A percentile compares a stretch with the other conserved stretches of the same genome.
Evolutionary conservation across 2,888 invertebrate genomes (phyloP).

Genomic region (Caenorhabditis afra): DNA sequence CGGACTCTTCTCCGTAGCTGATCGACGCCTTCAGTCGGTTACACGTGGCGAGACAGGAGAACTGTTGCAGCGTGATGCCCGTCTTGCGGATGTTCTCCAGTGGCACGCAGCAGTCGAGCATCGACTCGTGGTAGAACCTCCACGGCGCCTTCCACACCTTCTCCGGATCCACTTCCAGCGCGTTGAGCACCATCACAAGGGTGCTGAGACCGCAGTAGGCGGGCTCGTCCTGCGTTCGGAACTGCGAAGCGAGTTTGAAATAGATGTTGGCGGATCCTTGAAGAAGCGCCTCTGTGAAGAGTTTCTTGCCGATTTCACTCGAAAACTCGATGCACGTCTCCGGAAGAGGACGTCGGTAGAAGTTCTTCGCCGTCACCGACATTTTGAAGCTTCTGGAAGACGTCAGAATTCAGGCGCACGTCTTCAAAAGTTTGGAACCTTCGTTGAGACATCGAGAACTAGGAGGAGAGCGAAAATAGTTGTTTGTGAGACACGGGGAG

Average conservation of each 20-base stretch:
- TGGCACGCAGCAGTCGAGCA: constrained; percentile 82
- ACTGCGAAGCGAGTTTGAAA: constrained; percentile 81
- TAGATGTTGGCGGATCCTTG: constrained; percentile 80
- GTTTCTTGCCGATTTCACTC: constrained; percentile 80
- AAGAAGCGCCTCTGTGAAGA: constrained; percentile 80
- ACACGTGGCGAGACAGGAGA: constrained; percentile 81
- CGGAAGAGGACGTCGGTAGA: constrained; percentile 81
- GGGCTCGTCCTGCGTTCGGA: constrained; percentile 82
- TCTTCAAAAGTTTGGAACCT: constrained; percentile 5
- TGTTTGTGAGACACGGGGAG: constrained; percentile 39
- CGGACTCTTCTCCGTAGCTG: constrained; percentile 55
- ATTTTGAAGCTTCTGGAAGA: constrained; percentile 55
- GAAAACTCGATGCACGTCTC: constrained; percentile 81
- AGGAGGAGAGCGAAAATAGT: constrained; percentile 2
- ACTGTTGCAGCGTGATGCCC: constrained; percentile 81
- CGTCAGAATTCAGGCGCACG: too few species aligned
- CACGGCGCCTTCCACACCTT: constrained; percentile 81
- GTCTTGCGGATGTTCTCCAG: constrained; percentile 70
- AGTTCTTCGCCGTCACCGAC: constrained; percentile 76
- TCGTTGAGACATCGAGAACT: constrained; percentile 35
- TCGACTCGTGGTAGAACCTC: constrained; percentile 82
- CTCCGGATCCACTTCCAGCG: constrained; percentile 81
- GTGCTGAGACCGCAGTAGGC: constrained; percentile 82
- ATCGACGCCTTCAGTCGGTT: constrained; percentile 79
- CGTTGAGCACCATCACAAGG: constrained; percentile 81